Evolutionary conservation across 2,797 vertebrate genomes (phyloP), one percentile per base, ranked within the genome.

Genomic region (Syndactyla subalaris): DNA sequence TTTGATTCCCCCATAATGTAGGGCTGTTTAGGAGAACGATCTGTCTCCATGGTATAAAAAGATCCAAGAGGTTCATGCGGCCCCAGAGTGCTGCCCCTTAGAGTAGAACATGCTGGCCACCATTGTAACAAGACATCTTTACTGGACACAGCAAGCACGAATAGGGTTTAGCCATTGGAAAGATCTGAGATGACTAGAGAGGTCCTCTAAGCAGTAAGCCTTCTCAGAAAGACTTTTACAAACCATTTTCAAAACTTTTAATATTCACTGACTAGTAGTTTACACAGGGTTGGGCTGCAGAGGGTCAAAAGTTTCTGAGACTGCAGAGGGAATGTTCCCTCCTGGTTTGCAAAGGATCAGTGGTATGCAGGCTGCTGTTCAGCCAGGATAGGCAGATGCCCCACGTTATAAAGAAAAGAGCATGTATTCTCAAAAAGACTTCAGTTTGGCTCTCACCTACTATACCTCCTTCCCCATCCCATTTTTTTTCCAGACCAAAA

Each of bases 31-130:
- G 46, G n/a, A 36, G 46, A 75, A 36, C 2, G 7, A 4, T 74
- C 6, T 71, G 12, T 74, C n/a, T 77, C 34, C 34, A n/a, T 18
- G 20, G 23, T 48, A 54, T n/a, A 39, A 92, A 79, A 92, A 71
- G 5, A 85, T 9, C 43, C 26, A 9, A 63, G 41, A 68, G 22
- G 20, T 52, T 51, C 38, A 15, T 29, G 8, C 38, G 29, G 48
- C 11, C 27, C 58, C 1, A 0, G 17, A 38, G 10, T 1, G 0
- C 21, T 61, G 29, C 13, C 48, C 29, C 41, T 67, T 59, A 61
- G 34, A 65, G 71, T 11, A 75, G 27, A 12, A 43, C 1, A 0
- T 23, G 45, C 49, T 15, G 30, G 24, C 30, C 41, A 43, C 41
- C 26, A 49, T 43, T 39, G 23, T 54, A 30, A 76, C 1, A 4